These are phyloP conservation scores for Callionymus lyra DNA, from an alignment of 2,113 vertebrate species.

Conservation along the genomic window DNA sequence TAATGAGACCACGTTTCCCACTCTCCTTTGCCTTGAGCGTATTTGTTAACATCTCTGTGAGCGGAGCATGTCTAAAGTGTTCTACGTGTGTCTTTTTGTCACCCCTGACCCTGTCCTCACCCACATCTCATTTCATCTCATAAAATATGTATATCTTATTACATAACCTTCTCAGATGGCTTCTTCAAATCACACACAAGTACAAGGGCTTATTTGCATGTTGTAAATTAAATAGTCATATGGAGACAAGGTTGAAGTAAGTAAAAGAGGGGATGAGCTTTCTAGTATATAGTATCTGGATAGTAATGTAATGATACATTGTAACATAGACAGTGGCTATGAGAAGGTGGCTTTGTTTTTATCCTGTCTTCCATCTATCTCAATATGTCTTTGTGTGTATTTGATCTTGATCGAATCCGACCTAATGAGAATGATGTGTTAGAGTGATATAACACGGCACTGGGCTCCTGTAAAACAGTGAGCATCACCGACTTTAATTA, in stretches of 20 bases:
- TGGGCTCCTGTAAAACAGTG: constrained; percentile 52
- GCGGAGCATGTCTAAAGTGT: constrained; percentile 19
- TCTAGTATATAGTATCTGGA: too few relatives aligned
- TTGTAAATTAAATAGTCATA: constrained; percentile 75
- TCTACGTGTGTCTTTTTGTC: constrained; percentile 22
- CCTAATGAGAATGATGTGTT: constrained; percentile 52
- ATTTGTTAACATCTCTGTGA: constrained; percentile 25
- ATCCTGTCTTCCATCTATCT: constrained; percentile 3
- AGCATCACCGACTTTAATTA: constrained; percentile 53
- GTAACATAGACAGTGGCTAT: too few relatives aligned
- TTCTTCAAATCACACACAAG: constrained; percentile 13
- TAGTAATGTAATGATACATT: too few relatives aligned
- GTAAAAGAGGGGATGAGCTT: constrained; percentile 35
- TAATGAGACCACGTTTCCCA: constrained; percentile 61
- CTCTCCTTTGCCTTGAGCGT: constrained; percentile 12
- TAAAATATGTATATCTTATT: constrained; percentile 99
- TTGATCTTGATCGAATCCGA: constrained; percentile 32
- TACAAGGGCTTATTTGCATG: constrained; percentile 79
- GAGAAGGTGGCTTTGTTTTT: too few relatives aligned
- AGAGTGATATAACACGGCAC: constrained; percentile 44
- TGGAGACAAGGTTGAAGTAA: constrained; percentile 62
- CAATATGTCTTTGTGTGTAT: constrained; percentile 10
- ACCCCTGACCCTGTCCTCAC: constrained; percentile 57
- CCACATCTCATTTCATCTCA: constrained; percentile 89
- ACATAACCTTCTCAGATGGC: constrained; percentile 62